phyloP scores from a whole-genome alignment of 92 coral and sea anemone species.

The Scolanthus callimorphus region DNA sequence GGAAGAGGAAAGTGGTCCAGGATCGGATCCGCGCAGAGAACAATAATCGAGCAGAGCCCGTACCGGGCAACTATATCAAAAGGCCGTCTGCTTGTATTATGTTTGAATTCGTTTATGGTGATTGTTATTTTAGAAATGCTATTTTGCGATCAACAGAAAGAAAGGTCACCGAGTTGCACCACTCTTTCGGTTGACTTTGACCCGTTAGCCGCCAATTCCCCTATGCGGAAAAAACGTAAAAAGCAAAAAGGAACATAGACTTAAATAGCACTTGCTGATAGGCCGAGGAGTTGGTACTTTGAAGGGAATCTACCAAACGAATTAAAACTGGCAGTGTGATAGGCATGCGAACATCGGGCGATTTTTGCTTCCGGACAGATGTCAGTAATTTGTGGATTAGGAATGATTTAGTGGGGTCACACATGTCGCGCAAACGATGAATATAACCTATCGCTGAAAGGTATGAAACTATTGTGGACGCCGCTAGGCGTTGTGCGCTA shows the following conservation, averaged over 20 bases:
- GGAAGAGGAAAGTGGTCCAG: too few species aligned
- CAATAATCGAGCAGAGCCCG: conserved; percentile 18
- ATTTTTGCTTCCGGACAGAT: neutral
- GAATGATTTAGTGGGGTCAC: neutral
- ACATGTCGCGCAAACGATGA: neutral
- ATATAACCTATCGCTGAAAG: neutral
- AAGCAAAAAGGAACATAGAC: conserved; percentile 9
- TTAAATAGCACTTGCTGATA: neutral
- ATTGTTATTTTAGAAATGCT: too few species aligned
- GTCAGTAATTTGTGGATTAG: conserved; percentile 4
- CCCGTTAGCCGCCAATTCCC: conserved; percentile 28
- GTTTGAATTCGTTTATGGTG: too few species aligned
- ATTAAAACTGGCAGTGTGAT: neutral
- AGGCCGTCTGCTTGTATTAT: too few species aligned
- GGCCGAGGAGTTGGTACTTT: neutral
- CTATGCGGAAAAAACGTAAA: conserved; percentile 20
- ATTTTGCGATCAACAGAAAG: too few species aligned
- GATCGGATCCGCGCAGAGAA: conserved; percentile 4
- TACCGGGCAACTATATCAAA: too few species aligned
- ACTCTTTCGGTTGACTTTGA: conserved; percentile 1
- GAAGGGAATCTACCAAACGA: neutral
- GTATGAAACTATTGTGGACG: conserved; percentile 3
- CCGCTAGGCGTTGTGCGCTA: neutral
- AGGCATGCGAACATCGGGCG: neutral
- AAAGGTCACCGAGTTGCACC: conserved; percentile 2